Percentiles rank a stretch among this genome's conserved stretches.
Conservation (phyloP, 2,888 invertebrate genomes). For the Galerucella nymphaeae region DNA sequence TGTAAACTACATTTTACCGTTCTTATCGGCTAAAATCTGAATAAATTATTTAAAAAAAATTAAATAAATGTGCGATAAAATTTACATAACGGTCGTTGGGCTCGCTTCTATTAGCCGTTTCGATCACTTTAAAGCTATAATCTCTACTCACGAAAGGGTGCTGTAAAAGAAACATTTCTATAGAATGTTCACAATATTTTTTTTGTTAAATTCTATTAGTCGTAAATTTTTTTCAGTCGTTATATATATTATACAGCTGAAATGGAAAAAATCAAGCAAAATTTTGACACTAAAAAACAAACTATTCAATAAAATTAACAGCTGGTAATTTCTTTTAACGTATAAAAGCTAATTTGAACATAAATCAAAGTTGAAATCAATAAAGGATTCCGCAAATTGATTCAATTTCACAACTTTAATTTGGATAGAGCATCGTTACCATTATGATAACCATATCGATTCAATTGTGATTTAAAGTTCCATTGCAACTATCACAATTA, state of each 20-base stretch:
- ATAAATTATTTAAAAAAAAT: slow-evolving; percentile 42
- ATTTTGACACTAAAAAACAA: too few species aligned
- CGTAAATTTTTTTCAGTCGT: not conserved
- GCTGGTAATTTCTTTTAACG: slow-evolving; percentile 6
- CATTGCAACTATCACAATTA: slow-evolving; percentile 29
- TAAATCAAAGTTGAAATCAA: slow-evolving; percentile 39
- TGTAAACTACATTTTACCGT: slow-evolving; percentile 44
- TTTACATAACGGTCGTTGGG: slow-evolving; percentile 37
- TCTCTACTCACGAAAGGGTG: slow-evolving; percentile 13
- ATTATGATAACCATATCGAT: slow-evolving; percentile 39
- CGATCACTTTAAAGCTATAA: slow-evolving; percentile 28
- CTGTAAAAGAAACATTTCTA: slow-evolving; percentile 8
- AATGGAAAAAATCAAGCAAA: too few species aligned
- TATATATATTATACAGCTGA: too few species aligned
- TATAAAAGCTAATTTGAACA: not conserved
- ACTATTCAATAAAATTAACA: not conserved
- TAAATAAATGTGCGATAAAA: slow-evolving; percentile 36
- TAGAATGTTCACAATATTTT: not conserved
- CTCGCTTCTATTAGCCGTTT: slow-evolving; percentile 19
- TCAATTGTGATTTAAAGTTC: slow-evolving; percentile 45
- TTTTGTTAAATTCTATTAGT: not conserved
- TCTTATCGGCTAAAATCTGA: slow-evolving; percentile 46
- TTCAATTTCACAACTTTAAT: slow-evolving; percentile 47
- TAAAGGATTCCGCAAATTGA: slow-evolving; percentile 47
- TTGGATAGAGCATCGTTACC: slow-evolving; percentile 38